These are phyloP conservation scores for Rhopalosiphum maidis DNA, from an alignment of 1,140 invertebrate genomes.

Conservation along the genomic window DNA sequence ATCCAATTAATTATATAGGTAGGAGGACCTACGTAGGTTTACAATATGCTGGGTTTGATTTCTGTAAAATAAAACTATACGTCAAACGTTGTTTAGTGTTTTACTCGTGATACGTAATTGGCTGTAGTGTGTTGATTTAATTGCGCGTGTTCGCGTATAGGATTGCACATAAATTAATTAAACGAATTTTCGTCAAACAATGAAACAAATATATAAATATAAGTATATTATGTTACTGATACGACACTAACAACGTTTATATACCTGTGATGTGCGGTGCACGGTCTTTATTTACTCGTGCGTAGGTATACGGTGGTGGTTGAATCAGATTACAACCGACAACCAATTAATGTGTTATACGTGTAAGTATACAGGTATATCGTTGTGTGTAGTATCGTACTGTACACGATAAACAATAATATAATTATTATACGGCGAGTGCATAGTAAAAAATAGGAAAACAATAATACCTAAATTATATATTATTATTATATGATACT, in stretches of 20 bases:
- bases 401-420: neutral
- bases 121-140: neutral
- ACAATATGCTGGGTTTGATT: neutral
- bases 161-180: constrained; percentile 6
- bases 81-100: neutral
- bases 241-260: neutral
- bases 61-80: neutral
- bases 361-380: neutral
- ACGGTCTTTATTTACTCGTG: neutral
- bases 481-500: too few species aligned
- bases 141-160: neutral
- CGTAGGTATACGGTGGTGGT: neutral
- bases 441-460: neutral
- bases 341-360: neutral
- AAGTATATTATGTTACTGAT: neutral
- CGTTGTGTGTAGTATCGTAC: neutral
- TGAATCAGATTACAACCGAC: neutral
- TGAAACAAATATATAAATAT: neutral
- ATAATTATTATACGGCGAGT: neutral
- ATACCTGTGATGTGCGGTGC: neutral
- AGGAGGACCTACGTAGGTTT: neutral
- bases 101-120: neutral
- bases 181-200: constrained; percentile 1
- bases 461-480: too few species aligned
- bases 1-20: neutral